These are phyloP conservation scores for Larimichthys crocea DNA, from an alignment of 2,113 vertebrate species.

Conservation along the genomic window DNA sequence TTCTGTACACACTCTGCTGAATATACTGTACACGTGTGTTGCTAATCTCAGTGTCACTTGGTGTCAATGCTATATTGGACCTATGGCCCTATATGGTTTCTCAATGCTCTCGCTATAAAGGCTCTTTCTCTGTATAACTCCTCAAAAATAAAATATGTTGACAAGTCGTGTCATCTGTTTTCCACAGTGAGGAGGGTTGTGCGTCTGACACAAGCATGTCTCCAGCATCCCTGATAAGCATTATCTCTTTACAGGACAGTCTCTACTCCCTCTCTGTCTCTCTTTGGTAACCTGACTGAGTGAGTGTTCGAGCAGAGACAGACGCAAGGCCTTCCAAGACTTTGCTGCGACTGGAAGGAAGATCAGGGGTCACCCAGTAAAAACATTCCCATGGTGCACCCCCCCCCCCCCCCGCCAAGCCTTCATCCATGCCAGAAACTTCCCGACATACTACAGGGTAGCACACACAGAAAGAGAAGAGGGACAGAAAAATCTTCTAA, in stretches of 20 bases:
- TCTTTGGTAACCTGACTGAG: conserved; percentile 64
- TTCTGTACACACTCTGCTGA: conserved; percentile 45
- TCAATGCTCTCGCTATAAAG: conserved; percentile 51
- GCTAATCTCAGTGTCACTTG: conserved; percentile 68
- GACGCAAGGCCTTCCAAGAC: conserved; percentile 65
- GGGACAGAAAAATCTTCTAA: conserved; percentile 20
- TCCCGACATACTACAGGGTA: conserved; percentile 67
- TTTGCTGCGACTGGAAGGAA: conserved; percentile 82
- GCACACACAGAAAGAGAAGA: conserved; percentile 23
- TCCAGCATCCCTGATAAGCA: conserved; percentile 72
- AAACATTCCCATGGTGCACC: conserved; percentile 85
- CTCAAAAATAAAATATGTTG: conserved; percentile 57
- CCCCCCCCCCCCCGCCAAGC: conserved; percentile 53
- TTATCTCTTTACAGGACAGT: conserved; percentile 72
- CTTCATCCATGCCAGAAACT: conserved; percentile 69
- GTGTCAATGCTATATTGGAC: conserved; percentile 69
- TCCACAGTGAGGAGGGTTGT: neutral
- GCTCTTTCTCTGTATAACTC: conserved; percentile 62
- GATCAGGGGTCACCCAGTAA: conserved; percentile 85
- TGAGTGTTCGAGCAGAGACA: conserved; percentile 72
- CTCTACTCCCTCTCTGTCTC: conserved; percentile 26
- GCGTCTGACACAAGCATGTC: conserved; percentile 47
- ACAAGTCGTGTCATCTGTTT: conserved; percentile 30
- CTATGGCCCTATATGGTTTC: conserved; percentile 70
- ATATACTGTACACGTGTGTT: conserved; percentile 56